Evolutionary conservation across 1,140 invertebrate species (phyloP), one percentile per base, ranked within the genome.

Genomic region (Neodiprion virginianus): DNA sequence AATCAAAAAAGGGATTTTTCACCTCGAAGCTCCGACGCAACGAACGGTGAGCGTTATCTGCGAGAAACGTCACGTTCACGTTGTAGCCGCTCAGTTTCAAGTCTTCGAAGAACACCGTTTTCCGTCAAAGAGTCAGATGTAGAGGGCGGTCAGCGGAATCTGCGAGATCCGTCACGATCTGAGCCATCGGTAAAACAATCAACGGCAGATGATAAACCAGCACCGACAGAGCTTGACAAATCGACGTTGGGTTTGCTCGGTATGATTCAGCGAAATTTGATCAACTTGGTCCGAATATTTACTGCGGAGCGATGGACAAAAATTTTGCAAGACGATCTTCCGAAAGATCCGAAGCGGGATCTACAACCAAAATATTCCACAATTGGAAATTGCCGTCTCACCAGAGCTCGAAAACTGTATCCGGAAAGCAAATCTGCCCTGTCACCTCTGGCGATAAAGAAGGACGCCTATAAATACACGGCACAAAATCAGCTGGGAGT

Each of bases 111-210:
- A 61, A 14, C 53, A n/a, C 53, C 53, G n/a, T 14, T 61, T 61
- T 61, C n/a, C 9, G 53, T 14, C 4, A 61, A 9, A 14, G 53
- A 61, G 53, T 61, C 53, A 61, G 53, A 7, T 8, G 9, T 4
- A 61, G 53, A 9, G 53, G 53, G 53, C 8, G 53, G 53, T 61
- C 5, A 61, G 53, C 72, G 72, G 23, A 48, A 47, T 68, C 67
- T 40, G 72, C 72, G 72, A 73, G 72, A 73, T 65, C 47, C 72
- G 66, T 73, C 72, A 73, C 72, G 72, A 48, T 49, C 72, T 65
- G 40, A 49, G 65, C 11, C 66, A 68, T 61, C 53, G 53, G 53
- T 61, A 61, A 61, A 61, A 12, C 53, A 61, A 17, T 8, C 53
- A 8, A 17, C 53, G 53, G 8, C 28, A 3, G 5, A 8, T 61